phyloP scores from a whole-genome alignment of 1,140 invertebrate genomes.

The Cardiocondyla obscurior region DNA sequence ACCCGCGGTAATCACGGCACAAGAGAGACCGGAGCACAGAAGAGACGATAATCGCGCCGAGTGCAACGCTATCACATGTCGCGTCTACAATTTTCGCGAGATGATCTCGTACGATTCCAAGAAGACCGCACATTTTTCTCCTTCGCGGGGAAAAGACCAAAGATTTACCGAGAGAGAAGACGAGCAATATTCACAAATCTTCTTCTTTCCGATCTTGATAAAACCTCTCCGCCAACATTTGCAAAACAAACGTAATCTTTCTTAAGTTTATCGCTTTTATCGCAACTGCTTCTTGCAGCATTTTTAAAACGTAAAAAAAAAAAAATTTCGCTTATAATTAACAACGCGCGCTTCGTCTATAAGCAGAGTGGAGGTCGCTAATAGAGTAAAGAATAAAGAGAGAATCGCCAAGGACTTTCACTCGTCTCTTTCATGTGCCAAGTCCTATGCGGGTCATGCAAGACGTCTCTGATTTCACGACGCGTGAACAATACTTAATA shows the following conservation, averaged over 20 bases:
- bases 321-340: conserved; percentile 46
- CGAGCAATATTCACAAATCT: not conserved
- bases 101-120: conserved; percentile 65
- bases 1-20: conserved; percentile 27
- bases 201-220: not conserved
- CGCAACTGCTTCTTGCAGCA: not conserved
- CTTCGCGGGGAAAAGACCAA: not conserved
- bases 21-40: not conserved
- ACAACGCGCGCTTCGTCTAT: conserved; percentile 11
- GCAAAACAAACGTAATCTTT: not conserved
- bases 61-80: conserved; percentile 53
- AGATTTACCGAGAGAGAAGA: not conserved
- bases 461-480: conserved; percentile 26
- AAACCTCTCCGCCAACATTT: not conserved
- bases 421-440: conserved; percentile 44
- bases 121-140: conserved; percentile 15
- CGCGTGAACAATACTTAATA: not conserved
- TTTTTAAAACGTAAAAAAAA: not conserved
- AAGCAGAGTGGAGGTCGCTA: conserved; percentile 20
- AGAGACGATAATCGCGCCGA: conserved; percentile 37
- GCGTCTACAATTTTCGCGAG: conserved; percentile 61
- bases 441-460: conserved; percentile 26
- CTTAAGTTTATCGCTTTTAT: not conserved
- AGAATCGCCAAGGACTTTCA: conserved; percentile 60
- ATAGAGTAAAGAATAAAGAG: conserved; percentile 46